Evolutionary conservation across 2,888 invertebrate genomes (phyloP).

Genomic region (Ormyrus pomaceus): DNA sequence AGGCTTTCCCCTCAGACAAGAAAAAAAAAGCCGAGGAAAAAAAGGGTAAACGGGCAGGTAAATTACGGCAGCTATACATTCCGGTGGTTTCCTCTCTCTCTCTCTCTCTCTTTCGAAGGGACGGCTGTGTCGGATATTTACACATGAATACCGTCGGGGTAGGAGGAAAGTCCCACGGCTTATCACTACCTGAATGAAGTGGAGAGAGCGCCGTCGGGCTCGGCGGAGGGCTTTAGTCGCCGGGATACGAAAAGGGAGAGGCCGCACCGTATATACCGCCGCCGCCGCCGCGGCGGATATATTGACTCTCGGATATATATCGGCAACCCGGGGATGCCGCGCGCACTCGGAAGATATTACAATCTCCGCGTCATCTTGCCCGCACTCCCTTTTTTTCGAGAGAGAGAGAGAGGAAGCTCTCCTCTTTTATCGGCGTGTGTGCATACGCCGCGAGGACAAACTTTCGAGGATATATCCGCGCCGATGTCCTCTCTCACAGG

Average conservation of each 20-base stretch:
- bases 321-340: constrained; percentile 8
- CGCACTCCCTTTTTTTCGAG: neutral
- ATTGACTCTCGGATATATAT: constrained; percentile 61
- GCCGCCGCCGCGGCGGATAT: constrained; percentile 57
- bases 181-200: constrained; percentile 66
- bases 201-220: constrained; percentile 15
- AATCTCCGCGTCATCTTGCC: constrained; percentile 16
- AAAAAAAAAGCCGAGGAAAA: neutral
- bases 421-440: neutral
- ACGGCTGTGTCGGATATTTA: constrained; percentile 62
- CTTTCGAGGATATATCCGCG: too few species aligned
- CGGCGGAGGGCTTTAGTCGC: neutral
- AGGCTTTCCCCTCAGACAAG: too few species aligned
- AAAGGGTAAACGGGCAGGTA: constrained; percentile 13
- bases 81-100: neutral
- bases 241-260: constrained; percentile 5
- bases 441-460: too few species aligned
- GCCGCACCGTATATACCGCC: too few species aligned
- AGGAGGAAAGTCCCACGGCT: constrained; percentile 57
- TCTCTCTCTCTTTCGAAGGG: constrained; percentile 14
- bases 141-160: constrained; percentile 63
- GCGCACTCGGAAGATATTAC: constrained; percentile 40
- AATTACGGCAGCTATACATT: constrained; percentile 31
- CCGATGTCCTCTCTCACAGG: neutral
- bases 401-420: neutral